Evolutionary conservation across 2,113 vertebrate species (phyloP).

Genomic region (Tursiops truncatus): DNA sequence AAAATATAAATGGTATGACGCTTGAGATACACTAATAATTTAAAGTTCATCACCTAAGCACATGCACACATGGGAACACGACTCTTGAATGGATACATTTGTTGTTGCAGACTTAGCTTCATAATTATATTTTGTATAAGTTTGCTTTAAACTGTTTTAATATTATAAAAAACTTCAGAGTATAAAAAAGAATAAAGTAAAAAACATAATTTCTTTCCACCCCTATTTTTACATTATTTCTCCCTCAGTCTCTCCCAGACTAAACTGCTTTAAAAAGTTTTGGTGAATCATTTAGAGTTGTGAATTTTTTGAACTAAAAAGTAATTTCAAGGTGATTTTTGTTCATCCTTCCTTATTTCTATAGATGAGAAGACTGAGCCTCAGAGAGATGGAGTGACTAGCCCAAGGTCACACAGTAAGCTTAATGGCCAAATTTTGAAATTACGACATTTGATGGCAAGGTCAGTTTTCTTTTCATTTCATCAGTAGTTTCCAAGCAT

Average conservation of each 20-base stretch:
- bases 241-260: not conserved
- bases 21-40: not conserved
- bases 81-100: not conserved
- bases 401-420: not conserved
- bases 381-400: not conserved
- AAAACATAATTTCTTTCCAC: not conserved
- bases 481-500: not conserved
- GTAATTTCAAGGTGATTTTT: slow-evolving; percentile 9
- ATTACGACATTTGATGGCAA: not conserved
- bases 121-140: not conserved
- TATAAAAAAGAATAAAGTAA: not conserved
- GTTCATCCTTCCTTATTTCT: not conserved
- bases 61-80: not conserved
- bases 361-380: not conserved
- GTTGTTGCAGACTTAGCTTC: not conserved
- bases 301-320: slow-evolving; percentile 14
- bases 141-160: not conserved
- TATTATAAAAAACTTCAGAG: not conserved
- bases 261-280: not conserved
- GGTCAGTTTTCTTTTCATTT: not conserved
- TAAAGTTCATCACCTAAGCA: not conserved
- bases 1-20: not conserved
- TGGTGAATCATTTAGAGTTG: not conserved
- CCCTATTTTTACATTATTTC: not conserved
- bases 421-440: not conserved